Evolutionary conservation across 2,888 invertebrate genomes (phyloP), one percentile per base, ranked within the genome.

Genomic region (Spisula subtruncata): DNA sequence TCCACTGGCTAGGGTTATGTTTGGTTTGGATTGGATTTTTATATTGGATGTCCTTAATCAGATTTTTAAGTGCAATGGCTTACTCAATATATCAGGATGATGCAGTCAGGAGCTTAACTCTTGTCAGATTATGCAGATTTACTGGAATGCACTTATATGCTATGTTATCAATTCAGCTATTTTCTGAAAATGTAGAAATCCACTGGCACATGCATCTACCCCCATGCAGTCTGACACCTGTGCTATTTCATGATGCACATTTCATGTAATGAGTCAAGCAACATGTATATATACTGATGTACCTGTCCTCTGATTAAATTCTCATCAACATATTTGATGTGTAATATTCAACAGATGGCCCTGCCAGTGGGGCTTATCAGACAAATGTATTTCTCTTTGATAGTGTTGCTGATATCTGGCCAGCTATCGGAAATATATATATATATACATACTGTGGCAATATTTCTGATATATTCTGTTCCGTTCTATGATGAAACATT

Each of bases 221-320:
- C 56, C n/a, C 60, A 10, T 25, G 8, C 60, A n/a, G 25, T 25
- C 60, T 66, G 60, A 66, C 60, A 66, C 60, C 60, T 66, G 60
- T 66, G 60, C 25, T 66, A 66, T 66, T 66, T 66, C 5, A 66
- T 66, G 60, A 66, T 25, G 60, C 60, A 66, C 60, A 66, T 4
- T 66, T 66, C 25, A 25, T 66, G 60, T 25, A n/a, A 66, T 25
- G 60, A 66, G 60, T 66, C 25, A 25, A 25, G 25, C 25, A 25
- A 66, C 60, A 66, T 41, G 41, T 41, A 8, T 41, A 8, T 8
- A 41, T 41, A n/a, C 5, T 20, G 8, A 0, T 6, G 5, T 66
- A 25, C 60, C 60, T 66, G 25, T n/a, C 60, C 60, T 25, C 10
- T 66, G 10, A 66, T 66, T 66, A n/a, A 66, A 66, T 20, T 25